phyloP scores from a whole-genome alignment of 2,797 vertebrate genomes.

The Pangasius macronema region DNA sequence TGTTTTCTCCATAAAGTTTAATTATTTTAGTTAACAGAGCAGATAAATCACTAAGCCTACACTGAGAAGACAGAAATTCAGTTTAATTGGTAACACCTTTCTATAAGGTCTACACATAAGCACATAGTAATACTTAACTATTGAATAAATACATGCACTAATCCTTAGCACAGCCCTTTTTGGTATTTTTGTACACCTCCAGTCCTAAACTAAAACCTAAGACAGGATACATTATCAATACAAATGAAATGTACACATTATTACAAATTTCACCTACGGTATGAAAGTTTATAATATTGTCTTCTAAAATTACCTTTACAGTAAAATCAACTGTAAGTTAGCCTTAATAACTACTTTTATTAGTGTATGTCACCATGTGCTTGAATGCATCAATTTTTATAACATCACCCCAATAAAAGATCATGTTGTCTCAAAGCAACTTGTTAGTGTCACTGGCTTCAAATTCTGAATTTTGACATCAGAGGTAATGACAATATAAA shows the following conservation, averaged over 20 bases:
- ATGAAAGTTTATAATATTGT: background rate
- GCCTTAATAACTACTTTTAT: background rate
- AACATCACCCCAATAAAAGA: background rate
- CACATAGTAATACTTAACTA: background rate
- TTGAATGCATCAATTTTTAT: background rate
- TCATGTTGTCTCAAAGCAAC: background rate
- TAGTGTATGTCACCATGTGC: background rate
- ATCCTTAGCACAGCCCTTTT: background rate
- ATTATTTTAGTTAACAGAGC: conserved; percentile 19
- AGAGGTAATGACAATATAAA: background rate
- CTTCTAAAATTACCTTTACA: background rate
- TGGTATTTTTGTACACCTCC: no score
- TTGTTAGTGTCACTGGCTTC: background rate
- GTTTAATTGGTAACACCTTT: background rate
- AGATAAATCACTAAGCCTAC: conserved; percentile 57
- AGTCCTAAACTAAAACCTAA: background rate
- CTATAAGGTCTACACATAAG: background rate
- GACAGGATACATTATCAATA: background rate
- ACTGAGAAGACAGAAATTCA: conserved; percentile 4
- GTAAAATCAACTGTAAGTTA: background rate
- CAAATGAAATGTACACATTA: background rate
- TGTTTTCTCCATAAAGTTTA: background rate
- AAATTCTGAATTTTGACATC: background rate
- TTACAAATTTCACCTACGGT: background rate
- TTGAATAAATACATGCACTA: background rate